These are phyloP conservation scores for Enoplosus armatus DNA, from an alignment of 2,797 vertebrate species.

Conservation along the genomic window DNA sequence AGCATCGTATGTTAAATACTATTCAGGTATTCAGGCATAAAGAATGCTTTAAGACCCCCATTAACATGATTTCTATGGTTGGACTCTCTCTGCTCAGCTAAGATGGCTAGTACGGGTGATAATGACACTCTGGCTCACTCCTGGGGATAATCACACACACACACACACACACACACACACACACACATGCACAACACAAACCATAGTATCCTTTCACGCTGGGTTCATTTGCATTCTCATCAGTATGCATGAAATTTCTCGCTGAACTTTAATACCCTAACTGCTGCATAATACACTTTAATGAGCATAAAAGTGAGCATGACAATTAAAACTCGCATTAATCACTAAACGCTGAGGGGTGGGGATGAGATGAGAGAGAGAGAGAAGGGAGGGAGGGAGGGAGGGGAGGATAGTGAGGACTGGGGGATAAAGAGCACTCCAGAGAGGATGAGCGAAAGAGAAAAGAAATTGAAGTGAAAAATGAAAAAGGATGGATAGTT, in stretches of 20 bases:
- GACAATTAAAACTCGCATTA: slow-evolving; percentile 92
- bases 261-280: slow-evolving; percentile 92
- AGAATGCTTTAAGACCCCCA: slow-evolving; percentile 51
- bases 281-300: slow-evolving; percentile 89
- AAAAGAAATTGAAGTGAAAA: slow-evolving; percentile 52
- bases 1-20: slow-evolving; percentile 39
- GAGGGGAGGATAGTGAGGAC: slow-evolving; percentile 47
- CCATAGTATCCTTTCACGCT: slow-evolving; percentile 85
- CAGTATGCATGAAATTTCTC: slow-evolving; percentile 92
- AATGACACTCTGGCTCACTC: slow-evolving; percentile 82
- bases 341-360: slow-evolving; percentile 87
- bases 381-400: slow-evolving; percentile 34
- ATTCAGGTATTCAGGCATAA: slow-evolving; percentile 48
- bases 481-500: slow-evolving; percentile 40
- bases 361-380: slow-evolving; percentile 39
- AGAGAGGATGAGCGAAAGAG: slow-evolving; percentile 52
- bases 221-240: slow-evolving; percentile 90
- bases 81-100: slow-evolving; percentile 70
- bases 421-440: slow-evolving; percentile 55
- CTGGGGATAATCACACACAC: slow-evolving; percentile 80
- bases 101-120: slow-evolving; percentile 76
- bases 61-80: slow-evolving; percentile 76
- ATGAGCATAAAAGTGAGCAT: slow-evolving; percentile 89
- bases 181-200: slow-evolving; percentile 58
- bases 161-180: slow-evolving; percentile 40